Evolutionary conservation across 2,888 invertebrate species (phyloP), one percentile per base, ranked within the genome.

Genomic region (Drosophila stalkeri): DNA sequence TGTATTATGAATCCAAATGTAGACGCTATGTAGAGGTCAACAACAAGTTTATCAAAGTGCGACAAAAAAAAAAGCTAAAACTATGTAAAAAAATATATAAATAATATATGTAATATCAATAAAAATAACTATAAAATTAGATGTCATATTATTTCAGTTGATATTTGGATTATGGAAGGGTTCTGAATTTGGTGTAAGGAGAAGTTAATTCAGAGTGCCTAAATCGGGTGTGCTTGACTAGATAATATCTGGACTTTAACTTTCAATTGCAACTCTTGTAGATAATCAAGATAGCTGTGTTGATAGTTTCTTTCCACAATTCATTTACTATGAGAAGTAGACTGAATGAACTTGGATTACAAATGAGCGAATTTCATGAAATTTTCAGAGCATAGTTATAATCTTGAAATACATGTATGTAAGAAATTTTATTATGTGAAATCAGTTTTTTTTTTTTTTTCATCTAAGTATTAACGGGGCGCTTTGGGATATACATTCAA

Each of bases 1-100:
- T 56, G 59, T 65, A 73, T 52, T 73, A 56, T 41, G 41, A 51
- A 51, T 46, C 27, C 54, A 62, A 31, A 51, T 55, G 33, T 51
- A 78, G 43, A 31, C 49, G 63, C 77, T 63, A 64, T 66, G 72
- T 76, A 71, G 63, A 44, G 64, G 64, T 20, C 47, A 66, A 67
- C 64, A 60, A 60, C 64, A 59, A 56, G 75, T 79, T 84, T 70
- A 83, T 57, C 71, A 72, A 64, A 72, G 67, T 79, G 87, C 85
- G 66, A 75, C 5, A 20, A 49, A 18, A 39, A 3, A 12, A 37
- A 51, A 31, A 85, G 59, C 41, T 54, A 44, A 60, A 68, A 61
- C 54, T 64, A 67, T 84, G 78, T 72, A 69, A 73, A 77, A 78
- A 72, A n/a, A n/a, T n/a, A 27, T 27, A 57, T 69, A 37, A 54